Conservation (phyloP, 2,888 invertebrate genomes). For the Rambutsinella grinnellia region DNA sequence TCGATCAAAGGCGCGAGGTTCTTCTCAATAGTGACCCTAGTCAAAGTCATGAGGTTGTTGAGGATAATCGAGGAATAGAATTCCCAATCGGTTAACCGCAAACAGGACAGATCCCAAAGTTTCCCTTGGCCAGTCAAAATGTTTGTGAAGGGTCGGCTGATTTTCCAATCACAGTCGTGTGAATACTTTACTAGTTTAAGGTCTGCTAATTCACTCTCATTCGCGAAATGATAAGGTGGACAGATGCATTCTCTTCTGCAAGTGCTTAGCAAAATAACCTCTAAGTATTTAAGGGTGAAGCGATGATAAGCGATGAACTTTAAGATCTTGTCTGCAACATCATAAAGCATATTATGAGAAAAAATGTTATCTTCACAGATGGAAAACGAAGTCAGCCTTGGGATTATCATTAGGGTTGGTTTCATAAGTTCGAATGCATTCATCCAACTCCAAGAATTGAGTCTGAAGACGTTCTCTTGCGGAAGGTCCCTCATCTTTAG, state of each 20-base stretch:
- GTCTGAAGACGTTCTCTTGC: slow-evolving; percentile 20
- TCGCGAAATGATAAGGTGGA: slow-evolving; percentile 12
- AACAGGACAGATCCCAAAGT: slow-evolving; percentile 18
- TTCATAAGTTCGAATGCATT: slow-evolving; percentile 40
- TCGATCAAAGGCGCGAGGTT: slow-evolving; percentile 33
- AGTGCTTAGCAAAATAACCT: slow-evolving; percentile 13
- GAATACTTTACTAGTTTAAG: slow-evolving; percentile 13
- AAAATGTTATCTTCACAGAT: slow-evolving; percentile 27
- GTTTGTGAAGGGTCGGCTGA: slow-evolving; percentile 26
- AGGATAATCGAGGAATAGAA: slow-evolving; percentile 33
- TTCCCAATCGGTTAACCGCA: slow-evolving; percentile 41
- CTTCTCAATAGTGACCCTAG: slow-evolving; percentile 31
- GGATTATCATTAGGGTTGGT: slow-evolving; percentile 15
- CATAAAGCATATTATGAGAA: slow-evolving; percentile 24
- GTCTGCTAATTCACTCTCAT: background rate
- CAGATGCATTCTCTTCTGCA: slow-evolving; percentile 25
- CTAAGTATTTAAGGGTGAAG: slow-evolving; percentile 14
- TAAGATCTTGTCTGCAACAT: slow-evolving; percentile 36
- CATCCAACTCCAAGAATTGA: slow-evolving; percentile 39
- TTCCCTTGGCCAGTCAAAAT: slow-evolving; percentile 17
- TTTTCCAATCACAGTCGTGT: slow-evolving; percentile 45
- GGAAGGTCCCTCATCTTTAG: slow-evolving; percentile 13
- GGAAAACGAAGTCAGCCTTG: slow-evolving; percentile 13
- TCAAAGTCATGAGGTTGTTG: slow-evolving; percentile 9
- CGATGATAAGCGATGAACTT: slow-evolving; percentile 20